These are phyloP conservation scores for Anneissia japonica DNA, from an alignment of 35 echinoderm and acorn worm genomes.

Conservation along the genomic window DNA sequence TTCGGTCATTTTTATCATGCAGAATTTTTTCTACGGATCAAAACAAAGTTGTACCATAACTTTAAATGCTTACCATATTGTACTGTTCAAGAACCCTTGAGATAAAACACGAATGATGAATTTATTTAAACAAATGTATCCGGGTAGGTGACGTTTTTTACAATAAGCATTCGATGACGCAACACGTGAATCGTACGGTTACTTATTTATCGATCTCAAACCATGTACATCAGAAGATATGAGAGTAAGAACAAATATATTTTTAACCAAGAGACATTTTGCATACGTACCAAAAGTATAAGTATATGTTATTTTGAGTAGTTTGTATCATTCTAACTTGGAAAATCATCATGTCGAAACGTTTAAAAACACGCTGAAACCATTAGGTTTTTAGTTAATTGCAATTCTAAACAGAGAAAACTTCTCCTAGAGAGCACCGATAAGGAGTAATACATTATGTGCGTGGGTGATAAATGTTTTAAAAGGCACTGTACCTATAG, in stretches of 20 bases:
- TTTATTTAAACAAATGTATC: constrained; percentile 33
- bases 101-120: constrained; percentile 8
- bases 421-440: neutral
- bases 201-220: constrained; percentile 39
- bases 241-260: constrained; percentile 20
- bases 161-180: constrained; percentile 36
- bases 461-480: constrained; percentile 20
- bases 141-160: constrained; percentile 12
- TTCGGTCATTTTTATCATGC: too few relatives aligned
- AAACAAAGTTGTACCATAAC: too few relatives aligned
- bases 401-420: constrained; percentile 14
- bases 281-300: too few relatives aligned
- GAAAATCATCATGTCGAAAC: constrained; percentile 20
- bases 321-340: neutral
- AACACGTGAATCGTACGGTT: constrained; percentile 20
- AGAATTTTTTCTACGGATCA: too few relatives aligned
- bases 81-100: constrained; percentile 17
- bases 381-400: constrained; percentile 4
- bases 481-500: constrained; percentile 19
- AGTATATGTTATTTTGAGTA: neutral
- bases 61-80: constrained; percentile 29
- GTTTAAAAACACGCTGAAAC: neutral
- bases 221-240: neutral
- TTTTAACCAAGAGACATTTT: neutral
- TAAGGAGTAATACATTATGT: neutral